A percentile compares a stretch with the other conserved stretches of the same genome.
Conservation (phyloP, 23 tunicate species). For the Halocynthia aurantium region DNA sequence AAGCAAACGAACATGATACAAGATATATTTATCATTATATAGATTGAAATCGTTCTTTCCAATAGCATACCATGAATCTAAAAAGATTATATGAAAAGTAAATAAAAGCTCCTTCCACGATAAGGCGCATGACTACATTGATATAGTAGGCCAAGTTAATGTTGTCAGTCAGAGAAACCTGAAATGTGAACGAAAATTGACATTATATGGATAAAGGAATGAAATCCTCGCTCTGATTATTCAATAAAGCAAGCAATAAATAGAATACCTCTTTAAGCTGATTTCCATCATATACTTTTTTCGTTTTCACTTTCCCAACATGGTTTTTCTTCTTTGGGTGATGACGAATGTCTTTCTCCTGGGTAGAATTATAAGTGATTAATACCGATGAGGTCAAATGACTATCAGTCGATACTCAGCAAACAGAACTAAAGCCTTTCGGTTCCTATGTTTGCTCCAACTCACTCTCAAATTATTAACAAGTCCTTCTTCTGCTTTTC, state of each 20-base stretch:
- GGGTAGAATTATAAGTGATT: background rate
- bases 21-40: background rate
- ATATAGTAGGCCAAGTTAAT: constrained; percentile 56
- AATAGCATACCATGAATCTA: constrained; percentile 63
- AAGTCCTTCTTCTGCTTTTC: too few species aligned
- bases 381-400: too few species aligned
- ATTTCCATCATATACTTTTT: constrained; percentile 39
- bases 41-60: background rate
- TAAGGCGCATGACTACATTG: constrained; percentile 46
- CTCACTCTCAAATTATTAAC: background rate
- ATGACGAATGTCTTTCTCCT: constrained; percentile 42
- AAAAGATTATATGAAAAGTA: constrained; percentile 64
- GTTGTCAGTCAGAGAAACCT: constrained; percentile 69
- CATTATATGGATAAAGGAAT: background rate
- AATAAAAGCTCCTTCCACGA: constrained; percentile 66
- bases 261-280: constrained; percentile 48
- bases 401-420: too few species aligned
- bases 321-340: constrained; percentile 41
- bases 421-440: background rate
- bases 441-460: constrained; percentile 6
- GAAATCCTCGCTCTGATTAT: background rate
- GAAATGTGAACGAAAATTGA: background rate
- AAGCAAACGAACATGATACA: background rate
- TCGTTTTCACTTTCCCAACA: constrained; percentile 47
- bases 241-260: background rate